A percentile compares a stretch with the other conserved stretches of the same genome.
Evolutionary conservation across 2,888 invertebrate genomes (phyloP).

Genomic region (Coleophora flavipennella): DNA sequence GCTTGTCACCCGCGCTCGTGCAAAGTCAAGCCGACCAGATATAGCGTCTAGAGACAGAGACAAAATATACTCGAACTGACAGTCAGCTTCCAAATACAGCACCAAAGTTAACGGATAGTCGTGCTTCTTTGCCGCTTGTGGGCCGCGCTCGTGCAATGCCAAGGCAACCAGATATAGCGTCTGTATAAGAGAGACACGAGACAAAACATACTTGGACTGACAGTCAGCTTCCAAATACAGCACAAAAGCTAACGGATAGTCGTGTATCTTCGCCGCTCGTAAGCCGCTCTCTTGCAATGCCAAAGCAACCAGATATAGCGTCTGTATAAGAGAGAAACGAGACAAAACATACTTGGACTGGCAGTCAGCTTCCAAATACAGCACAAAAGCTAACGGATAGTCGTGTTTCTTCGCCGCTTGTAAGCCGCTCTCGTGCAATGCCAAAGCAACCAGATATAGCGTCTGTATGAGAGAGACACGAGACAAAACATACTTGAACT

Average conservation of each 20-base stretch:
- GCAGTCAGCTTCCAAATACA: slow-evolving; percentile 84
- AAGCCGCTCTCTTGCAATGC: not conserved
- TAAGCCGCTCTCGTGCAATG: not conserved
- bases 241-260: slow-evolving; percentile 80
- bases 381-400: slow-evolving; percentile 79
- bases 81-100: slow-evolving; percentile 83
- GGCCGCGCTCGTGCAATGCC: not conserved
- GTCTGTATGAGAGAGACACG: too few species aligned
- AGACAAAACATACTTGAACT: slow-evolving; percentile 74
- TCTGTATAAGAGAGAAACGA: too few species aligned
- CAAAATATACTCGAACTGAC: too few species aligned
- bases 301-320: too few species aligned
- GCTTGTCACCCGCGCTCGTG: not conserved
- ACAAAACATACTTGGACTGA: too few species aligned
- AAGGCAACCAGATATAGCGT: too few species aligned
- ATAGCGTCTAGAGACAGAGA: too few species aligned
- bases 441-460: too few species aligned
- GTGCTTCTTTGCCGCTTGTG: slow-evolving; percentile 45
- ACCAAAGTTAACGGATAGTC: slow-evolving; percentile 81
- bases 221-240: slow-evolving; percentile 84
- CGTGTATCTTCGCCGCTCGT: slow-evolving; percentile 51
- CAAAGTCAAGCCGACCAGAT: too few species aligned
- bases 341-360: slow-evolving; percentile 75
- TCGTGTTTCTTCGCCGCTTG: slow-evolving; percentile 61
- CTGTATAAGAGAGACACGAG: too few species aligned